Base-by-base conservation (phyloP, 2,113 vertebrate genomes). In the Hypanus sabinus region DNA sequence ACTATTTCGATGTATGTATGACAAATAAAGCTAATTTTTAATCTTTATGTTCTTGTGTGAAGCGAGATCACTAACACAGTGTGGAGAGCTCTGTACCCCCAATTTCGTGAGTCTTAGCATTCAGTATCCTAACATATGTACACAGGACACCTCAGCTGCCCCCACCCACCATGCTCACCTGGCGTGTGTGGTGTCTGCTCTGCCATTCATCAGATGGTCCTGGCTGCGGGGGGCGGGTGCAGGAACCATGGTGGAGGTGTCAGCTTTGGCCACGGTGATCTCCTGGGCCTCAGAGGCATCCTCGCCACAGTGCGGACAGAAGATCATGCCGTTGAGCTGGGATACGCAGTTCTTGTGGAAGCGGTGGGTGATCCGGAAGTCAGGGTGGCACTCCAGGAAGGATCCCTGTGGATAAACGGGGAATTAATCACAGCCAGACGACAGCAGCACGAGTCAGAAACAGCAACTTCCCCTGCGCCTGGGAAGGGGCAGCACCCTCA, bases 281-380 rank as follows among this genome's bases (percentile, higher is more conserved):
- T 98, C 98, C 94, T 98, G 98, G 2, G 98, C 98, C 94, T 98
- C 98, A 0, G 98, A 98, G 0, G 98, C 98, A 0, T 99, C 98
- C 94, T 99, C 98, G 0, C 98, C 98, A 6, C 98, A 99, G 95
- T 99, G 98, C 3, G 98, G 98, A 94, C 98, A 99, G 96, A 98
- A 99, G 60, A 98, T 97, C 96, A 98, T 96, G 2, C 98, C 98
- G 0, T 98, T 97, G 94, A 98, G 95, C 93, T 98, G 98, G 0
- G 98, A 98, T 94, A 99, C 98, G 12, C 98, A 99, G 88, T 97
- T 97, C 22, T 97, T 97, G 94, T 99, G 98, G 96, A 99, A 99
- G 46, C 98, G 98, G 94, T 98, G 98, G 94, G 98, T 96, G 57
- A 99, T 98, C 3, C 97, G 97, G 94, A 98, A 97, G 94, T 99